A percentile compares a stretch with the other conserved stretches of the same genome.
Conservation (phyloP, 2,797 vertebrate genomes). For the Arrhamphus sclerolepis region DNA sequence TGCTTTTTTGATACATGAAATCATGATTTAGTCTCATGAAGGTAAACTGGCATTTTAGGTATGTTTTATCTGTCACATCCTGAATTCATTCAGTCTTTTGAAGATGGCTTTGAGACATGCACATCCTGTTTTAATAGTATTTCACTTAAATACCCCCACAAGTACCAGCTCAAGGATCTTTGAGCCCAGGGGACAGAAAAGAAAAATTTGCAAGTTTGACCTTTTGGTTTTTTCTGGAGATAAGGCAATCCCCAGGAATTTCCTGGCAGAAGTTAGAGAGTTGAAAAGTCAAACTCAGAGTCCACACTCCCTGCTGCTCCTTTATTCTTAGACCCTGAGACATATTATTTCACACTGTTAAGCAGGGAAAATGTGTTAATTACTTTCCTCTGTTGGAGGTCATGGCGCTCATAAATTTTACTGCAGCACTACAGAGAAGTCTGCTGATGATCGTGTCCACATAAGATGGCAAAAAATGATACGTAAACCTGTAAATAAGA, state of each 20-base stretch:
- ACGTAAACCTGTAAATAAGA: no score
- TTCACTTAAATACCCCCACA: not conserved
- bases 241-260: constrained; percentile 42
- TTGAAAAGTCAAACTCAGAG: constrained; percentile 32
- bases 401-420: not conserved
- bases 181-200: not conserved
- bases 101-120: not conserved
- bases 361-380: constrained; percentile 47
- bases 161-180: not conserved
- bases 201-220: constrained; percentile 40
- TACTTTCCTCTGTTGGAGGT: constrained; percentile 39
- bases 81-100: not conserved
- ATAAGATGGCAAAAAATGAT: no score
- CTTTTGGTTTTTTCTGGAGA: constrained; percentile 33
- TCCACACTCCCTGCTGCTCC: constrained; percentile 13
- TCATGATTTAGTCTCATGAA: no score
- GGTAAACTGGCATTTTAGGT: not conserved
- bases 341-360: constrained; percentile 16
- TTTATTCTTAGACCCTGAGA: constrained; percentile 19
- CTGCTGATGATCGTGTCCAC: no score
- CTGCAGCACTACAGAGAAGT: not conserved
- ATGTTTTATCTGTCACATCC: constrained; percentile 1
- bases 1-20: not conserved
- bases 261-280: constrained; percentile 39
- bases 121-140: not conserved